Evolutionary conservation across 1,140 invertebrate species (phyloP), one percentile per base, ranked within the genome.

Genomic region (Lepidurus couesii): DNA sequence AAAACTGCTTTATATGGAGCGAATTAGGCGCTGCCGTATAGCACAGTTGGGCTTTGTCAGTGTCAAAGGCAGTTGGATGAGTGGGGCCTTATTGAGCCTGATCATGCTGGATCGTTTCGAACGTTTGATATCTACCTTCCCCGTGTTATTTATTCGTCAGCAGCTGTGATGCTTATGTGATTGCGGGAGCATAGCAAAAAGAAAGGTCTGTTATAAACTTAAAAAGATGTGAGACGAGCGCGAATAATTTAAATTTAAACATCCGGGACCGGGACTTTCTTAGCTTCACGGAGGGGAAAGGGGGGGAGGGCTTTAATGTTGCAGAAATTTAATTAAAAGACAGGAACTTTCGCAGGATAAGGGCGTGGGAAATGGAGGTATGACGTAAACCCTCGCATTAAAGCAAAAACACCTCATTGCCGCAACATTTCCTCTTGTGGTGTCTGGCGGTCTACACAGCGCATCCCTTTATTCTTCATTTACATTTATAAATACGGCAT

Each of bases 101-200:
- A n/a, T 65, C 53, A 13, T 65, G 16, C 13, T 65, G 16, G 10
- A 16, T 10, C 16, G 10, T 47, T 65, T 65, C 13, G 16, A 16
- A 65, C 53, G 53, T 65, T 65, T 16, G 53, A 65, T 65, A 16
- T 65, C 53, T 13, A 65, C 53, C 53, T 65, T 65, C 53, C 53
- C 21, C 53, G 53, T 13, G 8, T 65, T 21, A 21, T 65, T 65
- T 65, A 7, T 65, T 65, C 53, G 13, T 65, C 53, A 65, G 53
- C 53, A 65, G 53, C 53, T 65, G 53, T 65, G 53, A 65, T 65
- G 53, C 53, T 65, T 65, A 34, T 65, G 53, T 65, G 53, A 65
- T 65, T 13, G 53, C 53, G 53, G 13, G 45, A 47, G 45, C 45
- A 65, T 5, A 21, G 21, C 16, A 65, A 21, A 13, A 65, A 21